Conservation (phyloP, 2,113 vertebrate species). For the Pimephales promelas region DNA sequence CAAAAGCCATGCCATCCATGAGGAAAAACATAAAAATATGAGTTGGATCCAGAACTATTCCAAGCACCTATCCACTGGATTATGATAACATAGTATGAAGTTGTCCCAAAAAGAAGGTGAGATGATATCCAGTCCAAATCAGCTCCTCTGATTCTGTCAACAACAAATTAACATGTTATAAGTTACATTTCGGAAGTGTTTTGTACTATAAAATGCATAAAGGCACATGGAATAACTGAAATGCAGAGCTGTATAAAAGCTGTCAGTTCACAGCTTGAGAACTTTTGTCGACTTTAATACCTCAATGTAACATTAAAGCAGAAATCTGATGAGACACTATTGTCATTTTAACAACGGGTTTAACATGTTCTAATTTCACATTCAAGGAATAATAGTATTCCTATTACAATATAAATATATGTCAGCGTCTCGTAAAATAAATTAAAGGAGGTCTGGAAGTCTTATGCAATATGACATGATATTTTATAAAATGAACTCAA, state of each 20-base stretch:
- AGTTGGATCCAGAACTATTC: slow-evolving; percentile 26
- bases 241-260: background rate
- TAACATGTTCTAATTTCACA: background rate
- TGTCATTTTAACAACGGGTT: background rate
- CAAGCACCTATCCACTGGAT: slow-evolving; percentile 20
- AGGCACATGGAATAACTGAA: background rate
- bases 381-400: background rate
- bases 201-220: background rate
- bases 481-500: background rate
- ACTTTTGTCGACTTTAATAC: background rate
- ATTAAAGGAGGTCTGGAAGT: background rate
- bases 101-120: slow-evolving; percentile 56
- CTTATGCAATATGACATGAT: background rate
- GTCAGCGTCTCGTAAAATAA: background rate
- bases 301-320: background rate
- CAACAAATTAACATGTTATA: slow-evolving; percentile 38
- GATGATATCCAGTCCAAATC: slow-evolving; percentile 52
- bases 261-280: background rate
- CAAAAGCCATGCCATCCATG: slow-evolving; percentile 67
- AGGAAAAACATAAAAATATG: background rate
- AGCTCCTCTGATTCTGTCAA: slow-evolving; percentile 42
- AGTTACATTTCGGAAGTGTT: slow-evolving; percentile 31
- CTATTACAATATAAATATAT: background rate
- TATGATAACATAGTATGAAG: slow-evolving; percentile 44
- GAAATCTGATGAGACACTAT: too few relatives aligned